Base-by-base conservation (phyloP, 2,888 invertebrate genomes). In the Crocallis elinguaria region DNA sequence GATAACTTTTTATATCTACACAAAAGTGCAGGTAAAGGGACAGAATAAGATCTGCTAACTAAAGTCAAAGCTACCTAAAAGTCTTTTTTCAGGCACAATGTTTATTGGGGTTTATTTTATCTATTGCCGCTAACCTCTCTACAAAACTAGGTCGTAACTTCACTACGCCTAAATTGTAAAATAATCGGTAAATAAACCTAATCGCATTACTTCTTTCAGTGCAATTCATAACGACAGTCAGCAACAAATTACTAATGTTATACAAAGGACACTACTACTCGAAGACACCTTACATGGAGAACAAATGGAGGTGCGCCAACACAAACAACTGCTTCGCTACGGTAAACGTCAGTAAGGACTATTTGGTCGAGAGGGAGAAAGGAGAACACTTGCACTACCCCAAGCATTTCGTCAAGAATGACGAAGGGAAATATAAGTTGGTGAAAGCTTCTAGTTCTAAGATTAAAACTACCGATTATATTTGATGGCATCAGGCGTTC, bases 301-400 rank as follows among this genome's bases (percentile, higher is more conserved):
- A 69, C 14, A 70, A 78, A 46, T 86, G 85, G 85, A 62, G 85
- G 1, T 86, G 85, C 45, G 74, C 83, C 17, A 79, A 82, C 49
- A 85, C 84, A 0, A 79, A 70, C 33, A 62, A 45, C 0, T 85
- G 85, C 41, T 82, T 58, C 43, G 75, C 77, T 0, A 64, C 71
- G 0, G 41, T 84, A 2, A 63, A 49, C 1, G 68, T 83, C 0
- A 67, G 73, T 30, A 60, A 71, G 3, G 75, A 79, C 39, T 75
- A 68, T 39, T 70, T 71, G 0, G 60, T 84, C 0, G 43, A 57
- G 6, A 77, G 69, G 25, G 79, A 84, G 29, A 77, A 75, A 0
- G 71, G 64, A 0, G 49, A 59, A 17, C 85, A 85, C 37, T 41
- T 56, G 0, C 86, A 86, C 43, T 48, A 62, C 0, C 83, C 84